Percentiles rank a stretch among this genome's conserved stretches.
Conservation (phyloP, 2,797 vertebrate species). For the Hypotaenidia okinawae region DNA sequence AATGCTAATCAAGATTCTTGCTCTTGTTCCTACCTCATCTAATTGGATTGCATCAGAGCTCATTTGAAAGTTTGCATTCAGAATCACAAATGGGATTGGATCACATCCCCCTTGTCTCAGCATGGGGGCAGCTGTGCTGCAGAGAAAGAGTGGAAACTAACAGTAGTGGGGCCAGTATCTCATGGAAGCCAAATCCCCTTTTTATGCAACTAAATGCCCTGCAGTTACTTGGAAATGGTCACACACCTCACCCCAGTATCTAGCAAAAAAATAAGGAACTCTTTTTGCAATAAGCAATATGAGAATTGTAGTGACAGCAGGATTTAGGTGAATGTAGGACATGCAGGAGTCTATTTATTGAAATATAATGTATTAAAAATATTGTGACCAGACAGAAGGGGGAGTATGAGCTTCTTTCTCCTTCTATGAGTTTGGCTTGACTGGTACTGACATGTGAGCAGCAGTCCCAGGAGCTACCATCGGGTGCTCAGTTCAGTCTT, state of each 20-base stretch:
- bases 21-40: neutral
- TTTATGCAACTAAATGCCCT: neutral
- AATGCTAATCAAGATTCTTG: slow-evolving; percentile 38
- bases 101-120: neutral
- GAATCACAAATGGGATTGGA: neutral
- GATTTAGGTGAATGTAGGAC: neutral
- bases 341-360: neutral
- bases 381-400: neutral
- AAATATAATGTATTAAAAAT: neutral
- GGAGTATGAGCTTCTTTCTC: neutral
- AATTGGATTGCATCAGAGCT: slow-evolving; percentile 41
- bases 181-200: neutral
- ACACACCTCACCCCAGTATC: neutral
- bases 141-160: neutral
- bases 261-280: neutral
- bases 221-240: neutral
- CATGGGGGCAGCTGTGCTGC: neutral
- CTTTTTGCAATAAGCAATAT: neutral
- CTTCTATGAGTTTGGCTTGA: neutral
- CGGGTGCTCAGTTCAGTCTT: neutral
- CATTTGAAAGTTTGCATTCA: neutral
- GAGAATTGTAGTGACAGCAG: neutral
- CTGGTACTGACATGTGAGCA: neutral
- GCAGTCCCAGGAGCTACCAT: neutral
- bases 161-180: neutral